Evolutionary conservation across 1,140 invertebrate species (phyloP).

Genomic region (Meloidogyne hapla): DNA sequence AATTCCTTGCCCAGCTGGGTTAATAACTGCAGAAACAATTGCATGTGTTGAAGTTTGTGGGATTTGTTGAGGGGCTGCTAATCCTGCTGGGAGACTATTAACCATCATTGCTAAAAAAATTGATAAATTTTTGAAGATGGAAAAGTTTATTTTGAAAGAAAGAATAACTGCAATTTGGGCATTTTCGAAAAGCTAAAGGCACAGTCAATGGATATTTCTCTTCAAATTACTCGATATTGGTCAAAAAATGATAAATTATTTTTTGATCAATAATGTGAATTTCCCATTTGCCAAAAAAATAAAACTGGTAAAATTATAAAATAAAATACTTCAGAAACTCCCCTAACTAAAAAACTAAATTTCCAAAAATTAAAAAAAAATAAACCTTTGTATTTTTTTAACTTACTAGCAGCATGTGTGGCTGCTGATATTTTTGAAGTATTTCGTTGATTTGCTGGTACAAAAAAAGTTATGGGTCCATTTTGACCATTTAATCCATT

Average conservation of each 20-base stretch:
- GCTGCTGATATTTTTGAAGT: conserved; percentile 19
- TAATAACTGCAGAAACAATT: conserved; percentile 7
- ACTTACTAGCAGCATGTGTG: conserved; percentile 30
- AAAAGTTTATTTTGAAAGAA: too few species aligned
- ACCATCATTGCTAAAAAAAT: conserved; percentile 40
- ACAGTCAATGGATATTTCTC: too few species aligned
- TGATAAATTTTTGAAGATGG: neutral
- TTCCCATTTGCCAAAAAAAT: too few species aligned
- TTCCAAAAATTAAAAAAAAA: neutral
- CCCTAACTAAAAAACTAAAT: too few species aligned
- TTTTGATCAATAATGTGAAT: too few species aligned
- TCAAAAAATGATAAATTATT: too few species aligned
- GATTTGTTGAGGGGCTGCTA: conserved; percentile 32
- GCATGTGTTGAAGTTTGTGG: neutral
- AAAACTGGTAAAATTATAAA: too few species aligned
- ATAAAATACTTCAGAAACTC: too few species aligned
- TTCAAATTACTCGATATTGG: too few species aligned
- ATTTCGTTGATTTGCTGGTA: conserved; percentile 20
- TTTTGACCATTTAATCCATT: neutral
- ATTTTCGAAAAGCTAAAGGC: too few species aligned
- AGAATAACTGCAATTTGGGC: too few species aligned
- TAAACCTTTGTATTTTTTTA: neutral
- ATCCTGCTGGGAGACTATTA: conserved; percentile 30
- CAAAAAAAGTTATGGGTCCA: conserved; percentile 11
- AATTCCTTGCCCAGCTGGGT: neutral